Conservation (phyloP, 2,113 vertebrate genomes). For the Pristiophorus japonicus region DNA sequence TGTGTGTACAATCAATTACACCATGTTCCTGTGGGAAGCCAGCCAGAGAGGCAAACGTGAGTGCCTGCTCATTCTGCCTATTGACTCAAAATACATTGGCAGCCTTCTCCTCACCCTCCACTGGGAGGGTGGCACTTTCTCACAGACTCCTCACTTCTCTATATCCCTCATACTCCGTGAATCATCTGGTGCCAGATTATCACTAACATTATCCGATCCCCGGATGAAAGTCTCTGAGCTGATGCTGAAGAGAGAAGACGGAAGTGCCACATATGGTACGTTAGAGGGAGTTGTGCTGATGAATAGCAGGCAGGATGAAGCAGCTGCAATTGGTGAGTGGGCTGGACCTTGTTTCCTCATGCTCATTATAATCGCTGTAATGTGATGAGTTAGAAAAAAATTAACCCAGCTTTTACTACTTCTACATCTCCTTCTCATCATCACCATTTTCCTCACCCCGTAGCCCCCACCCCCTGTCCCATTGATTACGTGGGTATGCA, state of each 20-base stretch:
- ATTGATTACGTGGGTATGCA: background rate
- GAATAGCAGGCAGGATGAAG: background rate
- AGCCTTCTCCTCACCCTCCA: background rate
- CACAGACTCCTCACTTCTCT: background rate
- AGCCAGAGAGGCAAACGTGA: too few species aligned
- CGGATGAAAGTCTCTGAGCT: background rate
- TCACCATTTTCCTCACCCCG: background rate
- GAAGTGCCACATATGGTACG: background rate
- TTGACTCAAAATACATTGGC: too few species aligned
- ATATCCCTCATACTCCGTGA: background rate
- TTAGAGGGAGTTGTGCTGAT: background rate
- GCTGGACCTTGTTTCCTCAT: background rate
- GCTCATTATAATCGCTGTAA: background rate
- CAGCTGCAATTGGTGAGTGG: background rate
- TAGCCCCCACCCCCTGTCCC: background rate
- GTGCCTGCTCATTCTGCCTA: background rate
- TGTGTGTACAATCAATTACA: too few species aligned
- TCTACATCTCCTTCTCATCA: background rate
- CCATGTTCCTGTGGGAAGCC: too few species aligned
- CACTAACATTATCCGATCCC: background rate
- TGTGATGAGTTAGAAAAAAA: background rate
- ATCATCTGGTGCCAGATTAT: background rate
- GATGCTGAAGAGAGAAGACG: background rate
- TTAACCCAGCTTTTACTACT: background rate
- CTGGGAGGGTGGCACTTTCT: background rate